Base-by-base conservation (phyloP, 2,888 invertebrate genomes). In the Rhagophthalmus giganteus region DNA sequence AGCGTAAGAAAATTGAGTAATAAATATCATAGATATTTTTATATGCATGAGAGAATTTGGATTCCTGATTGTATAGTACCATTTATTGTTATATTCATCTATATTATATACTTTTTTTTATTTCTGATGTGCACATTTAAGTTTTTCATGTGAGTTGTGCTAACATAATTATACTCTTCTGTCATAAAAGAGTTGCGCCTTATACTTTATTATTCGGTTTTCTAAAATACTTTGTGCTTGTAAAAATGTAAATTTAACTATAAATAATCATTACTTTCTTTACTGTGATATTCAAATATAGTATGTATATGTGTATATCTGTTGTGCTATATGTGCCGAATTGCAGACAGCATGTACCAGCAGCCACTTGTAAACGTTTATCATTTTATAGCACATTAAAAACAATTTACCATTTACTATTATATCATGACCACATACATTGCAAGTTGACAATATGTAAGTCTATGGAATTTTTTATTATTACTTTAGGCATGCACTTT, bases 211-310 rank as follows among this genome's bases (percentile, higher is more conserved):
- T 57, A 54, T 59, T 63, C 57, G 61, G 54, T 63, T 35, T 40
- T 47, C 53, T 53, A 47, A 47, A 46, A 47, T 42, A 61, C 55
- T 62, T 62, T 53, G 62, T 62, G 65, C 65, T 67, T 68, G 55
- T 62, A 61, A 65, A 59, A 46, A 45, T 48, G 45, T 47, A 50
- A 44, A 50, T 48, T 47, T 46, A 45, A 35, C 40, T 48, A 56
- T 49, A 30, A 55, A 52, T 54, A 44, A 51, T 57, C 52, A 54
- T 62, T 62, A 63, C 63, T 67, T 72, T 69, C 69, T 72, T 72
- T 73, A 72, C 74, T 74, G 74, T 74, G 74, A 74, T 74, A 74
- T 69, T 69, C 64, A 66, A 70, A 63, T 70, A 70, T 69, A 72
- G 70, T 71, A 70, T 70, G 68, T 72, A 68, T 70, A 62, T 63